Base-by-base conservation (phyloP, 1,140 invertebrate genomes). In the Drosophila nigrodunni region DNA sequence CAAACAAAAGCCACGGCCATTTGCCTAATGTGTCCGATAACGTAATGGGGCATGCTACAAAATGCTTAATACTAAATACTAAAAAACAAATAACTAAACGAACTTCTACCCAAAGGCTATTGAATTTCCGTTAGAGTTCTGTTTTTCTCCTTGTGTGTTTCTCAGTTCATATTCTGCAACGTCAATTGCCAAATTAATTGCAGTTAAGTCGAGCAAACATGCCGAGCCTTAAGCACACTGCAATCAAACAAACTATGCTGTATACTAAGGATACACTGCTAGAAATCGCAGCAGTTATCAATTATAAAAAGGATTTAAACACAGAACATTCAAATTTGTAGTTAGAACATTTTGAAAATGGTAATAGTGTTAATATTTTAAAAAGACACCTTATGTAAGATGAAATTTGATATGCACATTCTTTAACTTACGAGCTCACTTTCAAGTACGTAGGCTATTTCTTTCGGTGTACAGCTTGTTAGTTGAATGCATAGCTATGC, bases 131-230 rank as follows among this genome's bases (percentile, higher is more conserved):
- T 35, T n/a, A n/a, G 11, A 50, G 30, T 11, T 41, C 10, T 41
- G 72, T 66, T 49, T 80, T 18, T 57, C 0, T 11, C 2, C 10
- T 10, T 49, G 3, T 50, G 46, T 44, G 25, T 30, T 9, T 30
- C 1, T 41, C 7, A n/a, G 15, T 25, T 25, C 52, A 5, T 62
- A 6, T 39, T 25, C 35, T 41, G 64, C 49, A 75, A 75, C 82
- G 80, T 89, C 78, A 89, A 92, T 92, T 92, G 91, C 78, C 78
- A 89, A 91, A 91, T 78, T 92, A 92, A 92, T 92, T 92, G 90
- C 79, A 89, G 87, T 90, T 92, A 90, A 92, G 90, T 92, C 81
- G 87, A 88, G 86, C 78, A 82, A 90, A 80, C 57, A 78, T 65
- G 62, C 55, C 50, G 35, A 70, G 39, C 60, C 49, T 59, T 37